Evolutionary conservation across 2,888 invertebrate genomes (phyloP).

Genomic region (Ormyrus thymus): DNA sequence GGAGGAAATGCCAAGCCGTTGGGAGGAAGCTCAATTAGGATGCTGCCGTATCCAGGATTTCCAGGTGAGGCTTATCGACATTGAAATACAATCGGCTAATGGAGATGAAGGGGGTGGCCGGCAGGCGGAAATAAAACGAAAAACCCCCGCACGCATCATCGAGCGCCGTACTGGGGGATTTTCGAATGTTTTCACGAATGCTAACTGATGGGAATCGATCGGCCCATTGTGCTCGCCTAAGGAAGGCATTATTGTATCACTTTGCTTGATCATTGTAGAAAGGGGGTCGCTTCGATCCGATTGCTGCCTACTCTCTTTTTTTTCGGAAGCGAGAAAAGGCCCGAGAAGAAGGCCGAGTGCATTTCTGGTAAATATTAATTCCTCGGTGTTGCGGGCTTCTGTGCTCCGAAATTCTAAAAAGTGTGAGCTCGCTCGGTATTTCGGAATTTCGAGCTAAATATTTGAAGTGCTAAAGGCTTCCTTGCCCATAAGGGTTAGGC

Average conservation of each 20-base stretch:
- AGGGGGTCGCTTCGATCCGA: not conserved
- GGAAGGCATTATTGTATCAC: conserved; percentile 38
- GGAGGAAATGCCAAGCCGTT: conserved; percentile 13
- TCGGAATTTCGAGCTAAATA: too few relatives aligned
- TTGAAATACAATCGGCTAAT: conserved; percentile 69
- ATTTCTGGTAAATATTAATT: too few relatives aligned
- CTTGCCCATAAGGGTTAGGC: too few relatives aligned
- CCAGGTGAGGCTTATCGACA: conserved; percentile 63
- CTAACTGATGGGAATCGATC: conserved; percentile 38
- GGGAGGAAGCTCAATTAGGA: conserved; percentile 60
- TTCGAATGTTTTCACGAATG: conserved; percentile 37
- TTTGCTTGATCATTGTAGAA: conserved; percentile 36
- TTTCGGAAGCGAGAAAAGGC: too few relatives aligned
- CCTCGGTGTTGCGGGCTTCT: too few relatives aligned
- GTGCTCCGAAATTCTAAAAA: too few relatives aligned
- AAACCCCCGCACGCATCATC: not conserved
- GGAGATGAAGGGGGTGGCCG: conserved; percentile 58
- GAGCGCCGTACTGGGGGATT: conserved; percentile 3
- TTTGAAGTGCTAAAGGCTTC: too few relatives aligned
- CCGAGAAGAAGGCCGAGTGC: too few relatives aligned
- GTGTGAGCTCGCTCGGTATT: too few relatives aligned
- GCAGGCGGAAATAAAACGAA: conserved; percentile 17
- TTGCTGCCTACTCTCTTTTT: not conserved
- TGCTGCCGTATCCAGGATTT: conserved; percentile 59
- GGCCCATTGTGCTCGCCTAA: conserved; percentile 25